Conservation (phyloP, 2,888 invertebrate species). For the Mimumesa dahlbomi region DNA sequence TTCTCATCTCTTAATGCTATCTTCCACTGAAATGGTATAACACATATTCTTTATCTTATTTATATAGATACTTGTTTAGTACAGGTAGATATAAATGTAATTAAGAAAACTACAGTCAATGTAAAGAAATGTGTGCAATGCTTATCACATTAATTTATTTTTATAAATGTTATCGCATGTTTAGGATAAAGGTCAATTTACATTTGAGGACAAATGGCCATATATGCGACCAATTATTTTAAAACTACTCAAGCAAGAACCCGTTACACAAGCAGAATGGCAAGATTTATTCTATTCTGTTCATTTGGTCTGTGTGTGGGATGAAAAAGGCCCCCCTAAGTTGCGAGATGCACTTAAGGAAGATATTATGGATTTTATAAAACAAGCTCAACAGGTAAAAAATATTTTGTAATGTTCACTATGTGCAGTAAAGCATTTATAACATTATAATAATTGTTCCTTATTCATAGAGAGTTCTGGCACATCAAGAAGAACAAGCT, state of each 20-base stretch:
- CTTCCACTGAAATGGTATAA: too few relatives aligned
- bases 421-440: too few relatives aligned
- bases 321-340: slow-evolving; percentile 95
- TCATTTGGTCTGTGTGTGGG: slow-evolving; percentile 98
- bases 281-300: slow-evolving; percentile 98
- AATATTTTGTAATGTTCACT: too few relatives aligned
- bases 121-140: too few relatives aligned
- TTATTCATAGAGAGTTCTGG: slow-evolving; percentile 86
- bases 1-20: too few relatives aligned
- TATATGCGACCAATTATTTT: slow-evolving; percentile 96
- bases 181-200: slow-evolving; percentile 89
- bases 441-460: not conserved
- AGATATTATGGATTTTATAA: slow-evolving; percentile 96
- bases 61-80: too few relatives aligned
- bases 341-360: slow-evolving; percentile 93
- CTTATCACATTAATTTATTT: too few relatives aligned
- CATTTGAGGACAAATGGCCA: slow-evolving; percentile 98
- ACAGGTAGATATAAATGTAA: too few relatives aligned
- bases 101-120: too few relatives aligned
- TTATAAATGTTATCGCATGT: too few relatives aligned
- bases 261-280: slow-evolving; percentile 97
- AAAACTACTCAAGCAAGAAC: slow-evolving; percentile 95
- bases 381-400: slow-evolving; percentile 90
- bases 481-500: slow-evolving; percentile 96
- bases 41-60: too few relatives aligned